phyloP scores from a whole-genome alignment of 2,888 invertebrate genomes.

The Cosmia trapezina region DNA sequence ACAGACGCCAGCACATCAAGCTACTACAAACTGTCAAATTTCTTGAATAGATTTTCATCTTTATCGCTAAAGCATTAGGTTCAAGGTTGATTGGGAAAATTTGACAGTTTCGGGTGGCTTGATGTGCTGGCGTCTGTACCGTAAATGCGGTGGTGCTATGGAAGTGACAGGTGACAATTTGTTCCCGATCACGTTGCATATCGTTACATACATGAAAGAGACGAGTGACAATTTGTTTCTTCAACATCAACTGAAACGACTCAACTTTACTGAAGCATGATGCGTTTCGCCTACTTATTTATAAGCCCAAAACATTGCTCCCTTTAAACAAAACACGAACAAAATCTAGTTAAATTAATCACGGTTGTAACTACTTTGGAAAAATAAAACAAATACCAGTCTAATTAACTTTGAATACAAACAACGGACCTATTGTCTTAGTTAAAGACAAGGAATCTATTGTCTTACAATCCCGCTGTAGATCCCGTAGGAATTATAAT shows the following conservation, averaged over 20 bases:
- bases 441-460: constrained; percentile 37
- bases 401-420: constrained; percentile 53
- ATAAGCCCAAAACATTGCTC: not conserved
- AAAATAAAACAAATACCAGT: constrained; percentile 33
- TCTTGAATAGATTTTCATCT: no score
- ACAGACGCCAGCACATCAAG: no score
- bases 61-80: no score
- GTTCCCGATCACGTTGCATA: not conserved
- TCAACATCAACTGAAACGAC: not conserved
- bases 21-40: no score
- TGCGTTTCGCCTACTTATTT: not conserved
- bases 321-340: constrained; percentile 9
- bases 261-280: not conserved
- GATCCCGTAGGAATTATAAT: constrained; percentile 13
- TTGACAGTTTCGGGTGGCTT: no score
- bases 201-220: not conserved
- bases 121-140: no score
- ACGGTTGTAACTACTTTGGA: not conserved
- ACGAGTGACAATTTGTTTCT: not conserved
- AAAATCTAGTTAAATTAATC: constrained; percentile 25
- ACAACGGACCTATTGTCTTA: constrained; percentile 47
- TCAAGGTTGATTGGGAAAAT: no score
- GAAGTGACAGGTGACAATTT: constrained; percentile 14
- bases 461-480: constrained; percentile 34
- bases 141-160: not conserved